phyloP scores from a whole-genome alignment of 2,888 invertebrate genomes.

The Octodonta nipae region DNA sequence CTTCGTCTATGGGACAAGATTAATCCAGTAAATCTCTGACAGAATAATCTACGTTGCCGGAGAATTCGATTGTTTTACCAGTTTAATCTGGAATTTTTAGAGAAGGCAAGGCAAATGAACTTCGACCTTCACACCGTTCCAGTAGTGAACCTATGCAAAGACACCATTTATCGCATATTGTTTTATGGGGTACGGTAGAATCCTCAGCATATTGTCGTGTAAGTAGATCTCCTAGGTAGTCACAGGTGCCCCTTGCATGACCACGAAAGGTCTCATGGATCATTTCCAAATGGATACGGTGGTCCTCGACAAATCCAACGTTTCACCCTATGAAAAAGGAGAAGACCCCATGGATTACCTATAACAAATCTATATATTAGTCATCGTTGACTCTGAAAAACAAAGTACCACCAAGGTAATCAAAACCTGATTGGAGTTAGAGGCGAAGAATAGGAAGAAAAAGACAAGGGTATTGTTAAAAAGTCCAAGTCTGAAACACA shows the following conservation, averaged over 20 bases:
- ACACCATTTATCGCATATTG: conserved; percentile 97
- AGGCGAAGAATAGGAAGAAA: too few relatives aligned
- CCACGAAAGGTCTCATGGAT: conserved; percentile 83
- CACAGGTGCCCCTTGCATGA: conserved; percentile 92
- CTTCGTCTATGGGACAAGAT: conserved; percentile 76
- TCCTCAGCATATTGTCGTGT: conserved; percentile 90
- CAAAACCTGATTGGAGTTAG: too few relatives aligned
- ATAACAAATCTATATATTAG: too few relatives aligned
- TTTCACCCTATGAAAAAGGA: conserved; percentile 62
- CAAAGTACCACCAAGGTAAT: too few relatives aligned
- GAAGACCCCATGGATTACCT: conserved; percentile 80
- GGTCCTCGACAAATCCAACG: conserved; percentile 73
- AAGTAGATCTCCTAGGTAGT: conserved; percentile 96
- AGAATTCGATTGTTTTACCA: conserved; percentile 97
- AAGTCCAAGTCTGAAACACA: too few relatives aligned
- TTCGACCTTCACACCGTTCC: conserved; percentile 93
- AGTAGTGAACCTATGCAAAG: conserved; percentile 79
- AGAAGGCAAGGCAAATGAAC: conserved; percentile 76
- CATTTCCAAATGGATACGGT: too few relatives aligned
- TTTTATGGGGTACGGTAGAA: conserved; percentile 95
- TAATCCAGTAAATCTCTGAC: conserved; percentile 71
- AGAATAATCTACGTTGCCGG: conserved; percentile 90
- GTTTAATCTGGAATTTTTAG: conserved; percentile 90
- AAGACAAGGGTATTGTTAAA: too few relatives aligned
- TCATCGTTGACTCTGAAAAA: too few relatives aligned